These are phyloP conservation scores for Luehdorfia chinensis DNA, from an alignment of 1,140 invertebrate species.

Conservation along the genomic window DNA sequence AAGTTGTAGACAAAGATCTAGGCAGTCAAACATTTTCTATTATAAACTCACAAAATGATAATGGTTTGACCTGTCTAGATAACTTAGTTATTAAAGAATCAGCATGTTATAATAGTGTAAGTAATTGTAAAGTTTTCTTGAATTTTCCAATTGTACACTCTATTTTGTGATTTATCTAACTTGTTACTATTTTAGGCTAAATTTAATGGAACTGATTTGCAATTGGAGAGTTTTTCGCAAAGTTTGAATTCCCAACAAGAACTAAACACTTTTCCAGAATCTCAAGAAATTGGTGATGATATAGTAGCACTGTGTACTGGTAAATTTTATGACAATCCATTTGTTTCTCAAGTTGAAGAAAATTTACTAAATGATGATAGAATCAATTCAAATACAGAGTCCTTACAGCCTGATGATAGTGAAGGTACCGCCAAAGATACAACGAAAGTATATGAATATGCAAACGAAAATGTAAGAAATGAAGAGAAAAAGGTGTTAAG, in stretches of 20 bases:
- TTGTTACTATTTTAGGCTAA: slow-evolving; percentile 9
- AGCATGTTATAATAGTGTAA: background rate
- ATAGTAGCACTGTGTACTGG: slow-evolving; percentile 56
- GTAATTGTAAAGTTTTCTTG: no score
- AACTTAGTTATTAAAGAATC: background rate
- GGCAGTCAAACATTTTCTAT: slow-evolving; percentile 58
- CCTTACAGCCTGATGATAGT: slow-evolving; percentile 4
- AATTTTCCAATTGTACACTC: no score
- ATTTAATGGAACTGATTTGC: slow-evolving; percentile 13
- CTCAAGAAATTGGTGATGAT: slow-evolving; percentile 55
- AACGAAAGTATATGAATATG: no score
- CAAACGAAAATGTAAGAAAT: slow-evolving; percentile 12
- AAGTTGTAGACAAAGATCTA: slow-evolving; percentile 26
- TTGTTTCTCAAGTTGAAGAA: slow-evolving; percentile 42
- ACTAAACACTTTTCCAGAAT: slow-evolving; percentile 32
- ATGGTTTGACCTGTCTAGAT: background rate
- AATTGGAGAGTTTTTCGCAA: slow-evolving; percentile 36
- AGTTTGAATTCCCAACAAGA: slow-evolving; percentile 28
- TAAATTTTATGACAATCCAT: slow-evolving; percentile 63
- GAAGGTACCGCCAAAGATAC: background rate
- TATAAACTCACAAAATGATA: slow-evolving; percentile 21
- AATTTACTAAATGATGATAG: slow-evolving; percentile 1
- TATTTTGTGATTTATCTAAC: no score
- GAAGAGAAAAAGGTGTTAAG: slow-evolving; percentile 37
- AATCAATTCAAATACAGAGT: slow-evolving; percentile 4